A percentile compares a stretch with the other conserved stretches of the same genome.
phyloP scores from a whole-genome alignment of 2,113 vertebrate genomes.

The Collichthys lucidus region DNA sequence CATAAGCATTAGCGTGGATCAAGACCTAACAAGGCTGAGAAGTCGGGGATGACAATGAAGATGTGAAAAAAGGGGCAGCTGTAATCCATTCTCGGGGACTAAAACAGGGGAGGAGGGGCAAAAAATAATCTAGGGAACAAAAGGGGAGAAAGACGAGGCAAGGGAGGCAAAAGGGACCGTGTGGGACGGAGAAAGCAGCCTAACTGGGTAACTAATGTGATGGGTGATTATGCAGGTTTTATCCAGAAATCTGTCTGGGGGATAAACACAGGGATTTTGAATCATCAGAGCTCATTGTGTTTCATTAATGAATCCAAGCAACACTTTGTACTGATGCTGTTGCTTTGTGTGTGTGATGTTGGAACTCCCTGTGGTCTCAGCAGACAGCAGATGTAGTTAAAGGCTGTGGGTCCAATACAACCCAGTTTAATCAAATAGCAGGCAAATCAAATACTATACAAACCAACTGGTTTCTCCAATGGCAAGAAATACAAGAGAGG shows the following conservation, averaged over 20 bases:
- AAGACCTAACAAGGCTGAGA: constrained; percentile 50
- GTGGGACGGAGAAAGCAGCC: constrained; percentile 37
- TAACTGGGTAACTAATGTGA: constrained; percentile 51
- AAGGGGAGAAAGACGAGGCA: constrained; percentile 2
- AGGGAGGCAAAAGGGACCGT: background rate
- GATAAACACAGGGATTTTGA: constrained; percentile 58
- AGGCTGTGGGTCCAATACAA: constrained; percentile 24
- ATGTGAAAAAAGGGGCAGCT: constrained; percentile 39
- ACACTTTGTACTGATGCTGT: constrained; percentile 47
- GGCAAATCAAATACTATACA: constrained; percentile 46
- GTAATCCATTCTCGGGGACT: constrained; percentile 38
- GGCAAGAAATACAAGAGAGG: constrained; percentile 11
- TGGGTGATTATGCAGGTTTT: constrained; percentile 59
- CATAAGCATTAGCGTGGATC: constrained; percentile 55
- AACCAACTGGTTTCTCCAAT: constrained; percentile 22
- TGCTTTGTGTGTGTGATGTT: constrained; percentile 25
- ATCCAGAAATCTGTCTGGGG: constrained; percentile 50
- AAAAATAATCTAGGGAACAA: constrained; percentile 12
- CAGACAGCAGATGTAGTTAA: constrained; percentile 46
- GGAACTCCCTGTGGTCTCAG: constrained; percentile 43
- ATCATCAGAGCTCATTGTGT: constrained; percentile 62
- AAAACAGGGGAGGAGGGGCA: constrained; percentile 14
- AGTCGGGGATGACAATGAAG: constrained; percentile 48
- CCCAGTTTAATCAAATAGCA: constrained; percentile 48
- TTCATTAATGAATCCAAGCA: constrained; percentile 63